phyloP scores from a whole-genome alignment of 2,888 invertebrate genomes.

The Nemapogon koenigi region DNA sequence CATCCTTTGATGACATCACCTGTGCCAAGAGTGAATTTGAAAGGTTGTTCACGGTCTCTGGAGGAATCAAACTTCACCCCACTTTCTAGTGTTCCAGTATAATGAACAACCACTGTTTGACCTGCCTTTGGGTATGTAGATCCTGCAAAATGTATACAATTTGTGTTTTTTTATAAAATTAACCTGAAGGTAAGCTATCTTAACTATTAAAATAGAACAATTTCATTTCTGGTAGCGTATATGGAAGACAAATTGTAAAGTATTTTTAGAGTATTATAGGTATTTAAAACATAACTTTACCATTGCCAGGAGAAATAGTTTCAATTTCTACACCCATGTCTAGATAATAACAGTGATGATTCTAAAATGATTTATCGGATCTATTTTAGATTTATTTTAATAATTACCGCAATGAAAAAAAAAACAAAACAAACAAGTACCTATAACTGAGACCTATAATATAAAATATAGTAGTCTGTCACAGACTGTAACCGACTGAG shows the following conservation, averaged over 20 bases:
- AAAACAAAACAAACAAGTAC: background rate
- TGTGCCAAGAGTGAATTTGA: conserved; percentile 91
- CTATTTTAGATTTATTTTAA: no score
- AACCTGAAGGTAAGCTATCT: background rate
- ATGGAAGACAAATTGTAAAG: background rate
- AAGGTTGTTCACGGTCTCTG: conserved; percentile 91
- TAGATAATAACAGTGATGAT: no score
- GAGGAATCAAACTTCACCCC: conserved; percentile 97
- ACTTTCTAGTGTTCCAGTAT: conserved; percentile 89
- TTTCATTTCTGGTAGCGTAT: background rate
- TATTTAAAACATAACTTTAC: conserved; percentile 20
- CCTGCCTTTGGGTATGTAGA: conserved; percentile 91
- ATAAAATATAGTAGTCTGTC: no score
- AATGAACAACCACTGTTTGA: conserved; percentile 95
- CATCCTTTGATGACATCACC: conserved; percentile 98
- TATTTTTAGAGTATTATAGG: background rate
- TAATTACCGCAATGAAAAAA: background rate
- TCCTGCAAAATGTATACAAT: conserved; percentile 68
- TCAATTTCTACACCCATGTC: conserved; percentile 52
- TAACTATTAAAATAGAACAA: background rate
- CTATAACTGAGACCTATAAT: no score
- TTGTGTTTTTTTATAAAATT: background rate
- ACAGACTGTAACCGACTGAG: no score
- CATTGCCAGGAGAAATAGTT: conserved; percentile 46
- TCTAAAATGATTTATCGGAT: no score